Conservation (phyloP, 2,888 invertebrate species). For the Exocentrus adspersus region DNA sequence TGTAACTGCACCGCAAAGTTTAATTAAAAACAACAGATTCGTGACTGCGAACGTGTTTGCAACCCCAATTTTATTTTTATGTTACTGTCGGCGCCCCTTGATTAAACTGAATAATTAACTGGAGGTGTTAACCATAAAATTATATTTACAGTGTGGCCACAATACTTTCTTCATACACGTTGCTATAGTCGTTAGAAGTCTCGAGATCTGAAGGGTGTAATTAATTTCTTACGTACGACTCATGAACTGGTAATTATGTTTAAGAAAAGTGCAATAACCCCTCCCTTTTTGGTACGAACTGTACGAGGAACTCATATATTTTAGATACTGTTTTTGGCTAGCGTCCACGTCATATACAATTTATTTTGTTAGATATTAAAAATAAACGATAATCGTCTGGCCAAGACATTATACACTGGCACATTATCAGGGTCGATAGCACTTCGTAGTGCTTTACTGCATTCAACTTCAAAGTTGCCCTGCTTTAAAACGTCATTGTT, state of each 20-base stretch:
- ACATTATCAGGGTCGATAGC: constrained; percentile 39
- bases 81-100: background rate
- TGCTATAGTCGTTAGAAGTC: too few species aligned
- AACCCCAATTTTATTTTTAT: background rate
- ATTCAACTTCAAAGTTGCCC: constrained; percentile 20
- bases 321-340: constrained; percentile 32
- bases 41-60: background rate
- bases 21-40: background rate
- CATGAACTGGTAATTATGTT: too few species aligned
- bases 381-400: constrained; percentile 40
- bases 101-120: background rate
- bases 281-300: too few species aligned
- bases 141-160: too few species aligned
- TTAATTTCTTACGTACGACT: too few species aligned
- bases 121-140: background rate
- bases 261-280: too few species aligned
- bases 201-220: too few species aligned
- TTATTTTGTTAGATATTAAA: constrained; percentile 41
- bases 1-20: background rate
- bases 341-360: constrained; percentile 34
- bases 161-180: too few species aligned
- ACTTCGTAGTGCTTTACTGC: constrained; percentile 30
- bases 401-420: constrained; percentile 29
- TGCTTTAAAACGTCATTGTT: background rate
- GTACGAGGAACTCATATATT: background rate